Evolutionary conservation across 2,888 invertebrate genomes (phyloP).

Genomic region (Agriotes lineatus): DNA sequence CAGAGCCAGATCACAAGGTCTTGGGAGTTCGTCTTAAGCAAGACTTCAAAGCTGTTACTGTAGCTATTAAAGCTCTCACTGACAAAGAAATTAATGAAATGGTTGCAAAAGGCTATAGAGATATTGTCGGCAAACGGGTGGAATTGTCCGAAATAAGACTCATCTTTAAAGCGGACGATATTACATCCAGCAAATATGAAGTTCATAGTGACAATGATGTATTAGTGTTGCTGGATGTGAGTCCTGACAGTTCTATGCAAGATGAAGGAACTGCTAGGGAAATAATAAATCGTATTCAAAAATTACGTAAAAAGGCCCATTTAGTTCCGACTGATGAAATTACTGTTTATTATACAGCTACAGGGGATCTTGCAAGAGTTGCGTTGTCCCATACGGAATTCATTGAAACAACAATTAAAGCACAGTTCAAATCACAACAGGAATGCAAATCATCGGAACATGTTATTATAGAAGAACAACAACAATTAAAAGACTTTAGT

Average conservation of each 20-base stretch:
- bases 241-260: constrained; percentile 89
- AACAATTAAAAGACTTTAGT: constrained; percentile 79
- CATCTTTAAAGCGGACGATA: constrained; percentile 79
- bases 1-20: constrained; percentile 95
- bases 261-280: constrained; percentile 97
- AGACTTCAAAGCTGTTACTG: constrained; percentile 88
- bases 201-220: constrained; percentile 92
- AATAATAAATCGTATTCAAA: constrained; percentile 95
- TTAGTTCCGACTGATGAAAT: constrained; percentile 93
- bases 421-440: constrained; percentile 74
- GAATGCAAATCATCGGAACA: constrained; percentile 67
- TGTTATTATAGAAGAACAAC: constrained; percentile 78
- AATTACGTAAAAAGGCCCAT: constrained; percentile 93
- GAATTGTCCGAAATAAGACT: constrained; percentile 85
- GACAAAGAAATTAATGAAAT: constrained; percentile 85
- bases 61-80: constrained; percentile 82
- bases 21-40: constrained; percentile 91
- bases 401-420: constrained; percentile 86
- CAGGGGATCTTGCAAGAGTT: constrained; percentile 76
- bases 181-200: constrained; percentile 82
- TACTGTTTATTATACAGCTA: constrained; percentile 80
- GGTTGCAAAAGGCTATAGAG: constrained; percentile 77
- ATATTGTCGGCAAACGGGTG: constrained; percentile 81
- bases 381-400: constrained; percentile 79
- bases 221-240: constrained; percentile 89